Percentiles rank a stretch among this genome's conserved stretches.
phyloP scores from a whole-genome alignment of 2,888 invertebrate genomes.

The Lacanobia oleracea region DNA sequence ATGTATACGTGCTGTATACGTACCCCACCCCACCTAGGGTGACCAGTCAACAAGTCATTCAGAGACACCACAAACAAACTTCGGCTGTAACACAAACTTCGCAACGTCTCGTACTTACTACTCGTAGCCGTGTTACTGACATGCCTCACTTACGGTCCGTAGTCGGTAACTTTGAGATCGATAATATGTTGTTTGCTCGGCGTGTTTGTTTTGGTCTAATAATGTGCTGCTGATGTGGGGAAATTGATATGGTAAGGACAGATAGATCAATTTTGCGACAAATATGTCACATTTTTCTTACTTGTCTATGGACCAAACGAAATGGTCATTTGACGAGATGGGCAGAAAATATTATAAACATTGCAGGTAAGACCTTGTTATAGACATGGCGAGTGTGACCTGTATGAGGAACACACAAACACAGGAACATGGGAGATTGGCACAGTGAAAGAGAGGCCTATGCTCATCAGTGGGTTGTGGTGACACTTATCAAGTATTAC shows the following conservation, averaged over 20 bases:
- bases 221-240: slow-evolving; percentile 9
- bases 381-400: too few species aligned
- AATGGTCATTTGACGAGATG: too few species aligned
- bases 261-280: background rate
- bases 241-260: slow-evolving; percentile 5
- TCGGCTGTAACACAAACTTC: slow-evolving; percentile 46
- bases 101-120: slow-evolving; percentile 7
- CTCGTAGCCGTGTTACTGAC: slow-evolving; percentile 41
- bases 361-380: too few species aligned
- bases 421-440: too few species aligned
- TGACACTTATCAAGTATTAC: too few species aligned
- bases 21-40: background rate
- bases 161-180: slow-evolving; percentile 46
- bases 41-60: slow-evolving; percentile 26
- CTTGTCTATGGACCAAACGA: too few species aligned
- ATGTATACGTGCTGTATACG: background rate
- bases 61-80: slow-evolving; percentile 45
- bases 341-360: too few species aligned
- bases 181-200: slow-evolving; percentile 52
- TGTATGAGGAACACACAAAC: too few species aligned
- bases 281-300: background rate
- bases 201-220: slow-evolving; percentile 36
- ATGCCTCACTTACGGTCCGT: slow-evolving; percentile 32
- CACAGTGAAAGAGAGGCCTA: too few species aligned
- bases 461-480: too few species aligned